Evolutionary conservation across 2,113 vertebrate species (phyloP).

Genomic region (Spea bombifrons): DNA sequence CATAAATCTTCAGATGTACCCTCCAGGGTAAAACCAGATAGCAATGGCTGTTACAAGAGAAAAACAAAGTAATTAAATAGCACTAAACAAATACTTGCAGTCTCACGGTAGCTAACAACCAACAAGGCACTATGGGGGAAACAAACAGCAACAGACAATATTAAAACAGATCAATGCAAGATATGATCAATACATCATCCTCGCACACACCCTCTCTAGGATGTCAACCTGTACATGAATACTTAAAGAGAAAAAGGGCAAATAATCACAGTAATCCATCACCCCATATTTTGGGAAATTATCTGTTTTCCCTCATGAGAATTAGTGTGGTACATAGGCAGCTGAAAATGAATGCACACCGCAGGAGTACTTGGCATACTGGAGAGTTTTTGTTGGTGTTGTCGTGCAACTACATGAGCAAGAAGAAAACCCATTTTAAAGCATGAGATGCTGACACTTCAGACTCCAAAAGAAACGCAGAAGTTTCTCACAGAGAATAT

Average conservation of each 20-base stretch:
- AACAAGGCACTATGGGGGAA: neutral
- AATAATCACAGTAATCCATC: neutral
- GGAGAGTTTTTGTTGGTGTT: too few relatives aligned
- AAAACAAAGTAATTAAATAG: neutral
- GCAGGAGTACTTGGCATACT: slow-evolving; percentile 17
- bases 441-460: too few relatives aligned
- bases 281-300: neutral
- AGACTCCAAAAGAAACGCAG: too few relatives aligned
- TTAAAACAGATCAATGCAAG: neutral
- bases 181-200: neutral
- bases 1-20: neutral
- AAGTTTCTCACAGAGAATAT: too few relatives aligned
- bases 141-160: neutral
- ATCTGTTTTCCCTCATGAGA: neutral
- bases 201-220: neutral
- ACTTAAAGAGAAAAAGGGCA: neutral
- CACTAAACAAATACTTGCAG: neutral
- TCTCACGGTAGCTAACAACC: neutral
- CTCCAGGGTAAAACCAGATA: neutral
- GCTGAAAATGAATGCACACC: neutral
- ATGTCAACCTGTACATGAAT: neutral
- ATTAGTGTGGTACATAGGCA: neutral
- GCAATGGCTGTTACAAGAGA: neutral
- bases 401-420: too few relatives aligned
- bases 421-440: too few relatives aligned